These are phyloP conservation scores for Sycophila texana DNA, from an alignment of 2,888 invertebrate species.

Conservation along the genomic window DNA sequence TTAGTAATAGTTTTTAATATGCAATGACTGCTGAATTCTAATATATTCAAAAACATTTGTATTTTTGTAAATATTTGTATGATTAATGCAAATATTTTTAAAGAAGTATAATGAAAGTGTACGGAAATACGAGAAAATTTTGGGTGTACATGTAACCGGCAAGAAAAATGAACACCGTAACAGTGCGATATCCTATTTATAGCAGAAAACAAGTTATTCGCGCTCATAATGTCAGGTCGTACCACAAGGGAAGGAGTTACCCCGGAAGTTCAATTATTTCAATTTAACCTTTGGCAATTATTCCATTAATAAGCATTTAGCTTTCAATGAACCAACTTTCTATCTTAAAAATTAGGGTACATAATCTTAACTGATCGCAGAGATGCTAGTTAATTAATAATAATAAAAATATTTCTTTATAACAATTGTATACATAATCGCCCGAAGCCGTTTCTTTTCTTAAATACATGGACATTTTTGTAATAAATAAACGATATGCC, in stretches of 20 bases:
- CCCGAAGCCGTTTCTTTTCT: no score
- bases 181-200: conserved; percentile 18
- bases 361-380: background rate
- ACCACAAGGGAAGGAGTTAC: conserved; percentile 1
- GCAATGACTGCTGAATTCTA: no score
- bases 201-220: conserved; percentile 36
- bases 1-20: no score
- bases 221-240: conserved; percentile 17
- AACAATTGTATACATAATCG: background rate
- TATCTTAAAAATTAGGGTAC: background rate
- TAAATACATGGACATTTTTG: background rate
- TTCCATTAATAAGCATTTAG: conserved; percentile 4
- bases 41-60: no score
- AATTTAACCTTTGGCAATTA: conserved; percentile 17
- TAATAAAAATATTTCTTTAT: background rate
- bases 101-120: no score
- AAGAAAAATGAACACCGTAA: conserved; percentile 2
- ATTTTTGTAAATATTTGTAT: no score
- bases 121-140: background rate
- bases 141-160: no score
- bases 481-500: background rate
- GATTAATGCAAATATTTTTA: no score
- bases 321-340: background rate
- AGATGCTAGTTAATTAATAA: background rate
- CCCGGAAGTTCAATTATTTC: conserved; percentile 37